These are phyloP conservation scores for Rotaria sp. DNA, from an alignment of 2,888 invertebrate genomes.

Conservation along the genomic window DNA sequence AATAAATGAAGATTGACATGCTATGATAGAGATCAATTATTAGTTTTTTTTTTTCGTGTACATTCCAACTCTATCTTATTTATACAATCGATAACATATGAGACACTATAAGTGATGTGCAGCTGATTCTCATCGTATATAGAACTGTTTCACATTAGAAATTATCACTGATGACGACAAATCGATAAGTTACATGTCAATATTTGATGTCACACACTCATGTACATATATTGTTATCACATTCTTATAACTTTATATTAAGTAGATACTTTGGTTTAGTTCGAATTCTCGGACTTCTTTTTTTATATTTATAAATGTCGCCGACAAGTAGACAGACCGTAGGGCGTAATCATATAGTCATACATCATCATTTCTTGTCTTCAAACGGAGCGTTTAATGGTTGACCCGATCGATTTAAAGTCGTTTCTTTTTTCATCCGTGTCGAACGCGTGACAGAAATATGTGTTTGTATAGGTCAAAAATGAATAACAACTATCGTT, in stretches of 20 bases:
- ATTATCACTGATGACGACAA: neutral
- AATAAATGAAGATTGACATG: neutral
- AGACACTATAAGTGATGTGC: neutral
- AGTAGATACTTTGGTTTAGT: neutral
- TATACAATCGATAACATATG: slow-evolving; percentile 2
- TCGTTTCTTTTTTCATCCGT: slow-evolving; percentile 19
- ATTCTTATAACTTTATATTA: neutral
- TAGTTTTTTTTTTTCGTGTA: neutral
- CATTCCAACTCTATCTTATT: neutral
- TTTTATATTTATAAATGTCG: neutral
- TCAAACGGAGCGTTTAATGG: slow-evolving; percentile 4
- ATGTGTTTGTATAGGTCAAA: slow-evolving; percentile 19
- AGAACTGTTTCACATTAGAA: neutral
- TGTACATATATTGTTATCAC: neutral
- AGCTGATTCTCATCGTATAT: neutral
- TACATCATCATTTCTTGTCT: slow-evolving; percentile 24
- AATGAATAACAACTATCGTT: slow-evolving; percentile 18
- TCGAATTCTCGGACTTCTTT: neutral
- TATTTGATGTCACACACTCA: neutral
- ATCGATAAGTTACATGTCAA: slow-evolving; percentile 9
- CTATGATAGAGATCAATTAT: neutral
- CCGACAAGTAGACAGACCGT: neutral
- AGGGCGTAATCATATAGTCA: neutral
- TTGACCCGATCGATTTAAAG: slow-evolving; percentile 18
- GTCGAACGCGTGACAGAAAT: slow-evolving; percentile 18